Conservation (phyloP, 1,140 invertebrate species). For the Yoshiicerus persimilis region DNA sequence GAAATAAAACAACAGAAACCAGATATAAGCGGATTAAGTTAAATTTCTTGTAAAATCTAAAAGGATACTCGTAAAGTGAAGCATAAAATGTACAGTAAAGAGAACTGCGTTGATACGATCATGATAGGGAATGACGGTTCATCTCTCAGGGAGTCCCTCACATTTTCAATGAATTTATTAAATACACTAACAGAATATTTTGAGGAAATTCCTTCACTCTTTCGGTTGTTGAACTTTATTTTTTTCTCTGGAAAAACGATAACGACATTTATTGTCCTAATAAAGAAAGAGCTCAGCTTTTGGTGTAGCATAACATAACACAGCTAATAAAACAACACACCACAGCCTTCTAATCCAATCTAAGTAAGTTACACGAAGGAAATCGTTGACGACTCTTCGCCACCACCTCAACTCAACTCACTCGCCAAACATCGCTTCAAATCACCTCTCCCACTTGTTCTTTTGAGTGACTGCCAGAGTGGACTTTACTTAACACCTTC, state of each 20-base stretch:
- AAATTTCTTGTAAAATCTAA: not conserved
- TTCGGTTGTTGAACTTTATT: not conserved
- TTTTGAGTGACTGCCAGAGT: not conserved
- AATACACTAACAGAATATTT: not conserved
- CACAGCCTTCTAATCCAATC: not conserved
- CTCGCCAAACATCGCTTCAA: not conserved
- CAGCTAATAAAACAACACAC: not conserved
- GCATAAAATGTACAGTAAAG: not conserved
- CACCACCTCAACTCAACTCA: not conserved
- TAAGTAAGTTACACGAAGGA: not conserved
- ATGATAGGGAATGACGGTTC: not conserved
- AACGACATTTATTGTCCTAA: conserved; percentile 14
- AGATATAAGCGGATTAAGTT: not conserved
- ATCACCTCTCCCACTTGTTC: not conserved
- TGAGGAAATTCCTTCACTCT: not conserved
- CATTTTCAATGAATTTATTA: not conserved
- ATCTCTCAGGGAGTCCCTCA: not conserved
- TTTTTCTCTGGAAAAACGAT: not conserved
- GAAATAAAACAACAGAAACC: not conserved
- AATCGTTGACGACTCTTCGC: not conserved
- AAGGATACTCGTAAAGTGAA: not conserved
- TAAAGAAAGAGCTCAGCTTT: not conserved
- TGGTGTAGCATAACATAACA: not conserved
- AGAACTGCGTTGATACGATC: not conserved
- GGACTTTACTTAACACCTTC: conserved; percentile 3